Evolutionary conservation across 2,797 vertebrate genomes (phyloP), one percentile per base, ranked within the genome.

Genomic region (Onychomys torridus): DNA sequence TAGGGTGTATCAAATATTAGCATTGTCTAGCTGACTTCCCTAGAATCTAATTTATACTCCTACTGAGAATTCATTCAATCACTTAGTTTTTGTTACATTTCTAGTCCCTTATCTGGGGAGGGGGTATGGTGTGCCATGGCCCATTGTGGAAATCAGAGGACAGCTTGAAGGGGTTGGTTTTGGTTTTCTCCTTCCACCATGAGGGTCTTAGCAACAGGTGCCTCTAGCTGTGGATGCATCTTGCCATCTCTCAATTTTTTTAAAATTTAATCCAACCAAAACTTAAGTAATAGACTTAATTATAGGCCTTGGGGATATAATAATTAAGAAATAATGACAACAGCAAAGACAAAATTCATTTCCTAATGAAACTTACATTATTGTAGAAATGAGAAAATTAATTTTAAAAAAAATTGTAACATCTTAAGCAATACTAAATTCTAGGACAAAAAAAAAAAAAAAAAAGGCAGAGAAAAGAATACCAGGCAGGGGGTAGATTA

Each of bases 381-480:
- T 90, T 52, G 1, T n/a, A 61, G n/a, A 37, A 21, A 4, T 40
- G 40, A 71, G 17, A 93, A 83, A 83, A 57, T n/a, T 40, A 6
- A 5, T 11, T 59, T 59, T 34, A 57, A 92, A 86, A 86, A 63
- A 25, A 14, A 57, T 19, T 4, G 3, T 37, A 29, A 5, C 3
- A 78, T 63, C 90, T 78, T 69, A 49, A 59, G 76, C 76, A 43
- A 43, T 25, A 77, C 52, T 71, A 57, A 88, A 82, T 37, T 73
- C 43, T 29, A 25, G 59, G 81, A 34, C 63, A 94, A 87, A 63
- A 52, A n/a, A n/a, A n/a, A n/a, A 94, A 87, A 63, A 52, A 94
- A 87, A 63, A 52, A 90, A 90, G 65, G 46, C 49, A 65, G 69
- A 91, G 79, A 84, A 87, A 89, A 78, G 13, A 89, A 2, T 67